These are phyloP conservation scores for Allophyes oxyacanthae DNA, from an alignment of 2,888 invertebrate species.

Conservation along the genomic window DNA sequence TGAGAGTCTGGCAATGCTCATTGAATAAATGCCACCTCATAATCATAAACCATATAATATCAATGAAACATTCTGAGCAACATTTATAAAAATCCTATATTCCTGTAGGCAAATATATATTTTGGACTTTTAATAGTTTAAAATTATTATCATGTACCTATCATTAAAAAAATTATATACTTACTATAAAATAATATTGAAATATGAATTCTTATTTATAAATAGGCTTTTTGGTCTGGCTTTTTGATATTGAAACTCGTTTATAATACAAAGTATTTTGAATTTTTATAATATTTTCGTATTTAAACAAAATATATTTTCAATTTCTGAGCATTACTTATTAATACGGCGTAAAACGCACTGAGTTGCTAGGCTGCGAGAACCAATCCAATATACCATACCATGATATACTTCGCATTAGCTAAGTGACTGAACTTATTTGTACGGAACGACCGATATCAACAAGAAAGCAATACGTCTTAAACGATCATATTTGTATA, in stretches of 20 bases:
- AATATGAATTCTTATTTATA: slow-evolving; percentile 7
- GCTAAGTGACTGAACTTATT: slow-evolving; percentile 8
- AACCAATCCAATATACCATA: neutral
- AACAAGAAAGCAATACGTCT: neutral
- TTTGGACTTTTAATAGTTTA: slow-evolving; percentile 9
- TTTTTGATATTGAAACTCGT: slow-evolving; percentile 1
- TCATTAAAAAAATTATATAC: slow-evolving; percentile 5
- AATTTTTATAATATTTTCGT: neutral
- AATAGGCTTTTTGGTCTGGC: slow-evolving; percentile 5
- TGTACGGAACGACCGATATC: slow-evolving; percentile 1
- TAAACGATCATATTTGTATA: neutral
- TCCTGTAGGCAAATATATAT: slow-evolving; percentile 36
- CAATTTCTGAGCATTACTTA: neutral
- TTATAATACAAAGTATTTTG: neutral
- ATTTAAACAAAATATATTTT: neutral
- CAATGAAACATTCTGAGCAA: slow-evolving; percentile 33
- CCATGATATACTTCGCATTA: neutral
- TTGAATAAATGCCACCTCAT: slow-evolving; percentile 77
- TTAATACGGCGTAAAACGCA: neutral
- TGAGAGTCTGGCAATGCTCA: slow-evolving; percentile 82
- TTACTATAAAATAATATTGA: slow-evolving; percentile 8
- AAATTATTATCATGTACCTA: slow-evolving; percentile 11
- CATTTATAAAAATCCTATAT: slow-evolving; percentile 22
- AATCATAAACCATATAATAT: slow-evolving; percentile 57
- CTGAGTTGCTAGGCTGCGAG: slow-evolving; percentile 4